A percentile compares a stretch with the other conserved stretches of the same genome.
These are phyloP conservation scores for Lysandra bellargus DNA, from an alignment of 2,888 invertebrate species.

Conservation along the genomic window DNA sequence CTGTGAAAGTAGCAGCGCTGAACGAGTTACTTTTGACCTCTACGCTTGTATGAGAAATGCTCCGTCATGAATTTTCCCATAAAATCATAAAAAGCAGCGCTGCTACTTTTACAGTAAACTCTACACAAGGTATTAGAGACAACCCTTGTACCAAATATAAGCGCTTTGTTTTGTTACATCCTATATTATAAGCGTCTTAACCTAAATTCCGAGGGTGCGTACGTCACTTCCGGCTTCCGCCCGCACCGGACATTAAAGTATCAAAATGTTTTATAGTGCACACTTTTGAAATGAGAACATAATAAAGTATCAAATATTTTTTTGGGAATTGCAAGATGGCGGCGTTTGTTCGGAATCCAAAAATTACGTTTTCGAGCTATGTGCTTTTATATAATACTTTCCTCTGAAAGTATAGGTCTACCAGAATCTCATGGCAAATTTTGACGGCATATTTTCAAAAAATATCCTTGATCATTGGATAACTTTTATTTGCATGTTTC, in stretches of 20 bases:
- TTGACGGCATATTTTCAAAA: no score
- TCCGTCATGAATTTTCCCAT: no score
- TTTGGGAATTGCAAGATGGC: background rate
- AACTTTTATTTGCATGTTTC: no score
- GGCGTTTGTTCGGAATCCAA: background rate
- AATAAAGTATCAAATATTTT: background rate
- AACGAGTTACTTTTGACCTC: no score
- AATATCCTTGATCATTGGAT: no score
- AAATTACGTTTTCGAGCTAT: background rate
- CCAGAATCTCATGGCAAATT: no score
- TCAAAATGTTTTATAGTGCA: slow-evolving; percentile 8
- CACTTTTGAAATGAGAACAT: background rate
- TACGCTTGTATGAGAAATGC: no score
- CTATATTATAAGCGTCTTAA: background rate
- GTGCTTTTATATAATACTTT: no score
- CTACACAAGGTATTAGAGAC: background rate
- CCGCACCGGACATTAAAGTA: slow-evolving; percentile 12
- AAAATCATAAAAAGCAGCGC: background rate
- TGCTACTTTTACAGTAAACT: background rate
- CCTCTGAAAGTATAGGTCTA: no score
- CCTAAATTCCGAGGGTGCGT: slow-evolving; percentile 1
- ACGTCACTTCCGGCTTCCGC: slow-evolving; percentile 5
- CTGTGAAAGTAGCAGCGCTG: no score
- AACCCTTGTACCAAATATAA: no score
- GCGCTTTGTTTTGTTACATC: background rate